Base-by-base conservation (phyloP, 2,113 vertebrate species). In the Passer domesticus region DNA sequence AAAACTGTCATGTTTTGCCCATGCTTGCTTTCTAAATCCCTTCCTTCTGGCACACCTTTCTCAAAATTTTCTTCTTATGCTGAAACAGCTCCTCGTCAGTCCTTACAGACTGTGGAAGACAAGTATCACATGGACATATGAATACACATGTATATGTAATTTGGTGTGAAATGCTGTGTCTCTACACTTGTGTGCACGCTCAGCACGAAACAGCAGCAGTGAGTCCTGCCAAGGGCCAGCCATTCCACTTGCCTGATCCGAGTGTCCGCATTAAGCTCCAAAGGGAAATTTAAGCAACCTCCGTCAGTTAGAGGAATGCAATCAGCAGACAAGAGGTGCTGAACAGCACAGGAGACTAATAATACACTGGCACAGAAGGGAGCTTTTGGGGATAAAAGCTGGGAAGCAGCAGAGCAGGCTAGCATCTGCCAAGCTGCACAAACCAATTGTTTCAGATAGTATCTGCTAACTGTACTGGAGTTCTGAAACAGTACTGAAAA, bases 241-340 rank as follows among this genome's bases (percentile, higher is more conserved):
- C 93, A 77, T 95, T 95, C 90, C 91, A 94, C 82, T 74, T 68
- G 75, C 58, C 78, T 90, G 91, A 97, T 67, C 68, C 0, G 0
- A 77, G 56, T 1, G 22, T 19, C 78, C 1, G 0, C 59, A 76
- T 55, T 77, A 70, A 87, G 82, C 67, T 80, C 67, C 67, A 22
- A 69, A 83, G 75, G n/a, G 75, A 95, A 90, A 95, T 95, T 90
- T 77, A 97, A 93, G 92, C 55, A 92, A 68, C 64, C 39, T 8
- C 43, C 2, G 0, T 73, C 92, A 91, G 0, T 76, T 87, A 89
- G 58, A 87, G 56, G 86, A 95, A 93, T 75, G 89, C 58, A 73
- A 89, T 62, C 53, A 64, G 70, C 58, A 74, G 50, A 73, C 1
- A 2, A 70, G 69, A 83, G 67, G 67, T 58, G 33, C 43, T 33